Evolutionary conservation across 2,113 vertebrate species (phyloP).

Genomic region (Prionailurus viverrinus): DNA sequence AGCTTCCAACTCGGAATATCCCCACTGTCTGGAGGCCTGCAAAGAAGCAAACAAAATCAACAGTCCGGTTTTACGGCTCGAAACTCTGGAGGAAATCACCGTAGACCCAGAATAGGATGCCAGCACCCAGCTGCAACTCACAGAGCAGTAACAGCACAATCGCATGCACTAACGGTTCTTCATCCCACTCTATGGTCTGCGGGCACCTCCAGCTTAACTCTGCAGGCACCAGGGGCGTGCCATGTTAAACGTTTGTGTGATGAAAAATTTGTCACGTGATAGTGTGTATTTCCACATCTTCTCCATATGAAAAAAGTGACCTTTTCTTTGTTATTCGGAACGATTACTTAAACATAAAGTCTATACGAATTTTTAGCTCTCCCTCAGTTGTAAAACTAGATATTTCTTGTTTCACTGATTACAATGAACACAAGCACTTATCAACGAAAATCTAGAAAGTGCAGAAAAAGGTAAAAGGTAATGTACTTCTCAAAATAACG

Average conservation of each 20-base stretch:
- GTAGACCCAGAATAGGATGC: slow-evolving; percentile 18
- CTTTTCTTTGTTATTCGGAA: neutral
- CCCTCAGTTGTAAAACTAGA: neutral
- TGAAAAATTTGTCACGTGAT: neutral
- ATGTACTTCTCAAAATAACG: neutral
- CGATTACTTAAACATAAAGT: neutral
- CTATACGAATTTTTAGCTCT: neutral
- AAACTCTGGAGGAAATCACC: slow-evolving; percentile 61
- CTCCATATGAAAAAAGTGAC: neutral
- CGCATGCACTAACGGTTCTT: accelerated
- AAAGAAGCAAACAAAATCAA: slow-evolving; percentile 79
- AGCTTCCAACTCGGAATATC: slow-evolving; percentile 98
- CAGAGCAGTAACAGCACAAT: neutral
- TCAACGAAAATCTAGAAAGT: slow-evolving; percentile 35
- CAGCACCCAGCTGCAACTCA: neutral
- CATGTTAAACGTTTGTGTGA: neutral
- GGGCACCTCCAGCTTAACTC: neutral
- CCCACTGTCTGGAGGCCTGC: slow-evolving; percentile 97
- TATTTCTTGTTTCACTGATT: neutral
- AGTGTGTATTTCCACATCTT: neutral
- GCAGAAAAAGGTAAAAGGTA: neutral
- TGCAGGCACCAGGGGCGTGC: neutral
- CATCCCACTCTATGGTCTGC: neutral
- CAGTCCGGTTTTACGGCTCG: slow-evolving; percentile 56
- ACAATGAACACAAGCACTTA: slow-evolving; percentile 1